A percentile compares a stretch with the other conserved stretches of the same genome.
phyloP scores from a whole-genome alignment of 2,113 vertebrate genomes.

The Corvus hawaiiensis region DNA sequence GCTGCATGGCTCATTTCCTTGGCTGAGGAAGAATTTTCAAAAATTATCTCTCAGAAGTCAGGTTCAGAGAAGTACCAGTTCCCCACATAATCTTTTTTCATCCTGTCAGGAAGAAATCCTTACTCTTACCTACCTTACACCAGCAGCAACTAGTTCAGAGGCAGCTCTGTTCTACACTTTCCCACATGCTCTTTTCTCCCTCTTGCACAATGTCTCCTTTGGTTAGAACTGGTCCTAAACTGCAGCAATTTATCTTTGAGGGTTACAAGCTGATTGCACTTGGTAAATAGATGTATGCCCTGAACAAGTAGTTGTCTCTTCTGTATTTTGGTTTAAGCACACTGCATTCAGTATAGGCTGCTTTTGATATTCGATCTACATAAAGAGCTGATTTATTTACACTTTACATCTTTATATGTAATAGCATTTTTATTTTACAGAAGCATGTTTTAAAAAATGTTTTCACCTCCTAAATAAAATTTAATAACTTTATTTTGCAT shows the following conservation, averaged over 20 bases:
- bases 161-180: neutral
- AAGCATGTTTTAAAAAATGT: neutral
- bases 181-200: neutral
- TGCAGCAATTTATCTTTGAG: neutral
- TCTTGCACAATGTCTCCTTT: neutral
- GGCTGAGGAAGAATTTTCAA: neutral
- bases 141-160: neutral
- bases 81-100: neutral
- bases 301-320: neutral
- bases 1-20: neutral
- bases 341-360: neutral
- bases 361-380: fast-evolving
- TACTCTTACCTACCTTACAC: neutral
- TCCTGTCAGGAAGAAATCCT: neutral
- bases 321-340: neutral
- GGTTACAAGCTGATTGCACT: neutral
- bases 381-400: neutral
- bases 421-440: neutral
- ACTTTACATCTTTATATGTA: neutral
- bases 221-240: neutral
- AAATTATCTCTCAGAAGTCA: neutral
- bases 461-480: neutral
- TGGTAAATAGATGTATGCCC: neutral
- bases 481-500: neutral
- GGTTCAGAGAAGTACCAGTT: neutral